Conservation (phyloP, 53 echinoderm and acorn worm species). For the Holothuria leucospilota region DNA sequence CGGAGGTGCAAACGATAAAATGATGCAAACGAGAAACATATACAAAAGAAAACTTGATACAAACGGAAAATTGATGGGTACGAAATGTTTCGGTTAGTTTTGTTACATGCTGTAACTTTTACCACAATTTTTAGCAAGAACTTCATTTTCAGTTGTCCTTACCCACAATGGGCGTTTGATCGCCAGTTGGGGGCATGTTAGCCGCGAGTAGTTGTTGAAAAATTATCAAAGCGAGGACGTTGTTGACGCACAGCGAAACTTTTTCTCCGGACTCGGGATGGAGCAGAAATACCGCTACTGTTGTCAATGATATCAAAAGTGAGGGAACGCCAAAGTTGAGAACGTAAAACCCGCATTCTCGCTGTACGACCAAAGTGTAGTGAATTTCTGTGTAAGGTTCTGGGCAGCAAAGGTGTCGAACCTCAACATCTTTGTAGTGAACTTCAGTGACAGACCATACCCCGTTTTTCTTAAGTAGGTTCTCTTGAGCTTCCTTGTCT, state of each 20-base stretch:
- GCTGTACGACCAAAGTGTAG: too few species aligned
- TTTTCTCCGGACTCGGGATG: neutral
- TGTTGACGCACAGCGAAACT: neutral
- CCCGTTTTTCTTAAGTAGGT: neutral
- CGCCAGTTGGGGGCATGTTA: neutral
- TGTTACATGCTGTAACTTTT: too few species aligned
- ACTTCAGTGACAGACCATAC: neutral
- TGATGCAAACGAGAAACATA: too few species aligned
- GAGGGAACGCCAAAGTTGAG: neutral
- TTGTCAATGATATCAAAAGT: neutral
- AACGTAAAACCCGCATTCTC: too few species aligned
- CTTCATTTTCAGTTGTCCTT: too few species aligned
- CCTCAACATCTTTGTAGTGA: neutral
- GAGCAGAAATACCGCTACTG: neutral
- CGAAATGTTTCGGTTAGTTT: too few species aligned
- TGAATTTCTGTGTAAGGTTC: neutral
- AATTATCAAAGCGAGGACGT: neutral
- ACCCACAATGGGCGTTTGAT: too few species aligned
- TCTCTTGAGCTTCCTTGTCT: neutral
- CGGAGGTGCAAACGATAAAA: too few species aligned
- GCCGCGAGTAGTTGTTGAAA: constrained; percentile 11
- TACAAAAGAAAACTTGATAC: too few species aligned
- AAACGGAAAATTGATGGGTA: too few species aligned
- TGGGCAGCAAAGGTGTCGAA: neutral
- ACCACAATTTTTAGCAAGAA: too few species aligned